Evolutionary conservation across 2,888 invertebrate species (phyloP).

Genomic region (Maniola hyperantus): DNA sequence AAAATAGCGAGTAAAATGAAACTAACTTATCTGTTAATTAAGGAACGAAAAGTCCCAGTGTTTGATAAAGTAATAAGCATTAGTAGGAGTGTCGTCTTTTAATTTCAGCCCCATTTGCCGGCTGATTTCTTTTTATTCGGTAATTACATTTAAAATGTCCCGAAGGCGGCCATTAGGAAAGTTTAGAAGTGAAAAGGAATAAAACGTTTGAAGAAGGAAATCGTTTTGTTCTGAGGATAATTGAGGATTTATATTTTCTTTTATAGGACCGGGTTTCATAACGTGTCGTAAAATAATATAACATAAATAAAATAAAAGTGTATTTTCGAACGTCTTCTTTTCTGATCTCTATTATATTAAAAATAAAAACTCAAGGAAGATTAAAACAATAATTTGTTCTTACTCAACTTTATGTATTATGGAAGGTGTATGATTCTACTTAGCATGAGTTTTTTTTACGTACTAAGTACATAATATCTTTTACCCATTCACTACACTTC

Average conservation of each 20-base stretch:
- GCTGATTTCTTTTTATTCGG: constrained; percentile 29
- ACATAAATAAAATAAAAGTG: not conserved
- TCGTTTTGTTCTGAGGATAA: constrained; percentile 26
- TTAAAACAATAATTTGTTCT: too few species aligned
- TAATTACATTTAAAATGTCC: constrained; percentile 33
- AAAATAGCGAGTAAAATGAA: constrained; percentile 9
- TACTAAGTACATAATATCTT: too few species aligned
- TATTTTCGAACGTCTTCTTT: not conserved
- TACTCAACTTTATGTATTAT: too few species aligned
- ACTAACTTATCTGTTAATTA: constrained; percentile 23
- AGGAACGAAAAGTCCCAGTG: constrained; percentile 18
- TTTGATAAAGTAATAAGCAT: constrained; percentile 29
- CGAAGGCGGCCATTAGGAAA: constrained; percentile 31
- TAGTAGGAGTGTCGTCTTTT: constrained; percentile 27
- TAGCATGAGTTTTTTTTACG: too few species aligned
- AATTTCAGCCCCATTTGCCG: constrained; percentile 27
- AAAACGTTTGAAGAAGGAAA: constrained; percentile 31
- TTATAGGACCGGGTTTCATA: not conserved
- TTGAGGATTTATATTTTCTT: constrained; percentile 16
- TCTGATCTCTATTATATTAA: too few species aligned
- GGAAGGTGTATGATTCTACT: too few species aligned
- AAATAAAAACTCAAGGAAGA: too few species aligned
- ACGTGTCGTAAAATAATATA: not conserved
- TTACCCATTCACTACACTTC: too few species aligned
- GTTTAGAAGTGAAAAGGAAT: constrained; percentile 32